phyloP scores from a whole-genome alignment of 1,140 invertebrate species.

The Cotesia vestalis region DNA sequence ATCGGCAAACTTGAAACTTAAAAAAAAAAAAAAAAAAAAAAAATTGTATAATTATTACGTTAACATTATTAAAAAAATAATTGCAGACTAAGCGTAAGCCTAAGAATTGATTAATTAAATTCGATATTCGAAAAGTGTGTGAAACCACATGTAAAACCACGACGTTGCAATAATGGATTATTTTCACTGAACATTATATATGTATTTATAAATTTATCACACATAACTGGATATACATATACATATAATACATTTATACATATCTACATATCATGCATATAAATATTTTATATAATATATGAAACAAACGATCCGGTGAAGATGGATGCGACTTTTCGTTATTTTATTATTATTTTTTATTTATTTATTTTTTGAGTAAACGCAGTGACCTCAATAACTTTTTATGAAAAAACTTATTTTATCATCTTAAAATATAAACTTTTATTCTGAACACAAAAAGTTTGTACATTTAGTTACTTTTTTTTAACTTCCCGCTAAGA shows the following conservation, averaged over 20 bases:
- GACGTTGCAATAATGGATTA: conserved; percentile 1
- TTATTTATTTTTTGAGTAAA: background rate
- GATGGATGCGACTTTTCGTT: conserved; percentile 7
- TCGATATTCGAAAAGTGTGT: too few relatives aligned
- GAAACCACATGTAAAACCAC: too few relatives aligned
- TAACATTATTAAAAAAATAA: too few relatives aligned
- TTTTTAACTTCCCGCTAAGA: too few relatives aligned
- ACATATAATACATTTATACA: too few relatives aligned
- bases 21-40: too few relatives aligned
- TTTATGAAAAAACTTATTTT: conserved; percentile 1
- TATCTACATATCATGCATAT: too few relatives aligned
- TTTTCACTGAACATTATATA: background rate
- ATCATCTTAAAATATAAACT: background rate
- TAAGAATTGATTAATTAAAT: too few relatives aligned
- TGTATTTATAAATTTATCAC: background rate
- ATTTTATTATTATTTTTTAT: too few relatives aligned
- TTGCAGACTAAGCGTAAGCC: too few relatives aligned
- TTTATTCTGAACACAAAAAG: background rate
- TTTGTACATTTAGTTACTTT: background rate
- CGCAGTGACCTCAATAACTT: conserved; percentile 14
- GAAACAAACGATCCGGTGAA: background rate
- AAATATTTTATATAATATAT: background rate
- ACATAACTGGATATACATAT: background rate
- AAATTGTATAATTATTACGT: too few relatives aligned
- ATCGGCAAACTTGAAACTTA: too few relatives aligned